Evolutionary conservation across 2,113 vertebrate genomes (phyloP).

Genomic region (Sebastes fasciatus): DNA sequence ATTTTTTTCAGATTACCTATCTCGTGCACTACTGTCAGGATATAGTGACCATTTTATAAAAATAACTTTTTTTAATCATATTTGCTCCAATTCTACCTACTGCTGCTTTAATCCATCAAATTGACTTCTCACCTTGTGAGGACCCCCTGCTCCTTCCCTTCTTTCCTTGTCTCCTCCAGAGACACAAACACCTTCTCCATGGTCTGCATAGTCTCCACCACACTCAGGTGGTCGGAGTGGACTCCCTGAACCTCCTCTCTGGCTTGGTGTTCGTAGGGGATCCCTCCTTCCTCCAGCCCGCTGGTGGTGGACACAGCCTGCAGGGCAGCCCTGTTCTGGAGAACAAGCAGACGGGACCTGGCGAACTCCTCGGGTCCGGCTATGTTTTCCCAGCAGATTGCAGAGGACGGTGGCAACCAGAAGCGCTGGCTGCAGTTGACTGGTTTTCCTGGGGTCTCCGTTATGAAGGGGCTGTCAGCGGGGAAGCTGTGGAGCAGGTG

Average conservation of each 20-base stretch:
- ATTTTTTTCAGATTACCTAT: too few relatives aligned
- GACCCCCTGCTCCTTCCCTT: constrained; percentile 66
- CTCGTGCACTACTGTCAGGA: too few relatives aligned
- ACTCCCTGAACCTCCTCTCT: constrained; percentile 80
- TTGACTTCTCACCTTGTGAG: constrained; percentile 73
- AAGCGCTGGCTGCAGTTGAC: constrained; percentile 85
- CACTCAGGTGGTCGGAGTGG: constrained; percentile 74
- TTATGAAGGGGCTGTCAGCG: constrained; percentile 82
- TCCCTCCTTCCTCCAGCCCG: constrained; percentile 78
- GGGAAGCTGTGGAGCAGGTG: constrained; percentile 82
- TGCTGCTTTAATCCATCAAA: neutral
- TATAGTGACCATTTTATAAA: too few relatives aligned
- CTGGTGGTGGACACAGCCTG: constrained; percentile 79
- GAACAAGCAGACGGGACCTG: constrained; percentile 79
- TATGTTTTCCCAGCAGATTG: constrained; percentile 82
- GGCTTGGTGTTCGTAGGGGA: constrained; percentile 78
- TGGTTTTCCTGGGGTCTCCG: constrained; percentile 63
- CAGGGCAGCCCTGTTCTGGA: constrained; percentile 85
- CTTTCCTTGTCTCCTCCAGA: constrained; percentile 81
- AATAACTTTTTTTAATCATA: too few relatives aligned
- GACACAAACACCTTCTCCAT: constrained; percentile 83
- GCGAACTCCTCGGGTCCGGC: constrained; percentile 83
- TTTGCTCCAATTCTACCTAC: too few relatives aligned
- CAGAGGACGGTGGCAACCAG: constrained; percentile 80
- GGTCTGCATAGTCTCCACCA: constrained; percentile 74